Evolutionary conservation across 1,140 invertebrate species (phyloP), one percentile per base, ranked within the genome.

Genomic region (Diplogasteroides magnus): DNA sequence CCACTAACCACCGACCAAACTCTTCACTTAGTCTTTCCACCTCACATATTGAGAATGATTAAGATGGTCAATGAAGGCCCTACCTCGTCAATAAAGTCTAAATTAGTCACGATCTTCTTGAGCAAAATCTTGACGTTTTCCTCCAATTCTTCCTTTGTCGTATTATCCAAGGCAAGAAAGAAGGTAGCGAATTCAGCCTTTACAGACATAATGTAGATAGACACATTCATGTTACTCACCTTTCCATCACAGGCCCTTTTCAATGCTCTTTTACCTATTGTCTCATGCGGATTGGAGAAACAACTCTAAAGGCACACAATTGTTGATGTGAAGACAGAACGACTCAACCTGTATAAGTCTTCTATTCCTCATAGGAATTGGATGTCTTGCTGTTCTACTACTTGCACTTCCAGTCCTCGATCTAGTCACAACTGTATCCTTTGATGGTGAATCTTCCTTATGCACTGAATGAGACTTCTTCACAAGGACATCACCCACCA

Each of bases 241-340:
- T 68, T 68, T n/a, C 32, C 57, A 56, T 80, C 78, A 14, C 80
- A 74, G 14, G 81, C 70, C 29, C 78, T 61, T 55, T 80, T 80
- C 55, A 81, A 28, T 61, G 83, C 83, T 58, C 74, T 65, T 2
- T 66, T 60, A 15, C 78, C 78, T 26, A 80, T 60, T 25, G 72
- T 75, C 60, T 80, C 78, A 64, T 80, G 78, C 1, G 78, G 78
- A 64, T 83, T 83, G 61, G 72, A 37, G 74, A 80, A 80, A 61
- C 81, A 83, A 58, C 78, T 72, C 80, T 83, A 61, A 56, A 70
- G 69, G 31, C 37, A 19, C 15, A 56, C 2, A 25, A 13, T 23
- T 60, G 63, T 63, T 29, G 23, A n/a, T 28, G n/a, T 27, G 59
- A 74, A 31, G 19, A 11, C 37, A 48, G 37, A 48, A 6, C 25